These are phyloP conservation scores for Nephrocerus scutellatus DNA, from an alignment of 2,888 invertebrate genomes.

Conservation along the genomic window DNA sequence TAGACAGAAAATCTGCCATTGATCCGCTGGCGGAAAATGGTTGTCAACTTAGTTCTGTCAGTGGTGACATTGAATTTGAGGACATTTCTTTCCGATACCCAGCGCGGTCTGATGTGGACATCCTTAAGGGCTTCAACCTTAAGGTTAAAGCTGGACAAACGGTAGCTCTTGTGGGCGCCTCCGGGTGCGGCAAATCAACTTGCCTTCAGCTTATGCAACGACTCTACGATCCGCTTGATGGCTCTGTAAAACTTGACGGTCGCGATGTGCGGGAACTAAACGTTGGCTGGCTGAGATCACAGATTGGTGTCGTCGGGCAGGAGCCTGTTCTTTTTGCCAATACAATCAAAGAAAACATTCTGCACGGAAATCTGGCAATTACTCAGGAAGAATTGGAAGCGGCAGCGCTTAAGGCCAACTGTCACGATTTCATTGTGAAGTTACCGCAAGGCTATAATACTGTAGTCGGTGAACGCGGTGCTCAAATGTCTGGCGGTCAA, in stretches of 20 bases:
- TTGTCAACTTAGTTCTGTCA: constrained; percentile 49
- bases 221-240: constrained; percentile 61
- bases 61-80: constrained; percentile 61
- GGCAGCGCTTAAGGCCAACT: constrained; percentile 68
- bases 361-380: constrained; percentile 65
- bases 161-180: constrained; percentile 65
- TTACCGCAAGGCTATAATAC: constrained; percentile 72
- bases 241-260: constrained; percentile 55
- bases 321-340: constrained; percentile 81
- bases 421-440: constrained; percentile 67
- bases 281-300: constrained; percentile 63
- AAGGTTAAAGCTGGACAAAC: constrained; percentile 59
- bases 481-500: constrained; percentile 76
- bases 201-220: constrained; percentile 68
- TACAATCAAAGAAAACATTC: constrained; percentile 60
- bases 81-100: constrained; percentile 71
- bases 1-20: constrained; percentile 65
- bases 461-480: constrained; percentile 70
- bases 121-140: constrained; percentile 62
- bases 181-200: constrained; percentile 79
- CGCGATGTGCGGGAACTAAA: constrained; percentile 61
- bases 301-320: constrained; percentile 81
- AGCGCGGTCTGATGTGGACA: constrained; percentile 62
- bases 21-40: constrained; percentile 63
- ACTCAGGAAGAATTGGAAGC: constrained; percentile 60